Evolutionary conservation across 2,888 invertebrate species (phyloP).

Genomic region (Deilephila elpenor): DNA sequence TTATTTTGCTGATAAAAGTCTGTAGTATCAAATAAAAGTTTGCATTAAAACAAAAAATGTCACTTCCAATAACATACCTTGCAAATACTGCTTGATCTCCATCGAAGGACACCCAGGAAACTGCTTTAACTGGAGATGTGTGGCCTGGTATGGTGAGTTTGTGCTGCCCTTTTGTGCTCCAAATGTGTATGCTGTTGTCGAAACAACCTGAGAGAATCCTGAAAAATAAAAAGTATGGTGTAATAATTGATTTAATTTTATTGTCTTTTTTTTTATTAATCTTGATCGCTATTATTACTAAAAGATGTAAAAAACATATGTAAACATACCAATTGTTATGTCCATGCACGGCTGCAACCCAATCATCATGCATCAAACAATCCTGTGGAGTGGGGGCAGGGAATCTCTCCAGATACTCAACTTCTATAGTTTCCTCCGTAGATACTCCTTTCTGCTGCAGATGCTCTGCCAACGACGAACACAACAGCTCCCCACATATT

Average conservation of each 20-base stretch:
- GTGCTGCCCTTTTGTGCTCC: slow-evolving; percentile 94
- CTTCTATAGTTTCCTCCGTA: slow-evolving; percentile 92
- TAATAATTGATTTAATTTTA: no score
- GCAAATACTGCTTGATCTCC: slow-evolving; percentile 88
- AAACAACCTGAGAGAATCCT: slow-evolving; percentile 97
- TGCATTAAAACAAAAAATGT: no score
- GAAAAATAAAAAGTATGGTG: slow-evolving; percentile 28
- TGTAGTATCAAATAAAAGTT: no score
- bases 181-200: slow-evolving; percentile 95
- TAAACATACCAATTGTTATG: slow-evolving; percentile 86
- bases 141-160: slow-evolving; percentile 94
- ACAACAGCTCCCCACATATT: slow-evolving; percentile 92
- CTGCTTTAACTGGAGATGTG: slow-evolving; percentile 93
- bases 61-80: slow-evolving; percentile 73
- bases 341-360: slow-evolving; percentile 95
- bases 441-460: slow-evolving; percentile 90
- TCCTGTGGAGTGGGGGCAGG: slow-evolving; percentile 97
- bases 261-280: no score
- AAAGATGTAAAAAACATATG: no score
- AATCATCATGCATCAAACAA: slow-evolving; percentile 97
- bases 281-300: no score
- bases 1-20: no score
- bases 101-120: slow-evolving; percentile 91
- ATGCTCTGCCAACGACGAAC: slow-evolving; percentile 89
- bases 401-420: slow-evolving; percentile 96